A percentile compares a stretch with the other conserved stretches of the same genome.
Conservation (phyloP, 2,888 invertebrate genomes). For the Netelia melanura region DNA sequence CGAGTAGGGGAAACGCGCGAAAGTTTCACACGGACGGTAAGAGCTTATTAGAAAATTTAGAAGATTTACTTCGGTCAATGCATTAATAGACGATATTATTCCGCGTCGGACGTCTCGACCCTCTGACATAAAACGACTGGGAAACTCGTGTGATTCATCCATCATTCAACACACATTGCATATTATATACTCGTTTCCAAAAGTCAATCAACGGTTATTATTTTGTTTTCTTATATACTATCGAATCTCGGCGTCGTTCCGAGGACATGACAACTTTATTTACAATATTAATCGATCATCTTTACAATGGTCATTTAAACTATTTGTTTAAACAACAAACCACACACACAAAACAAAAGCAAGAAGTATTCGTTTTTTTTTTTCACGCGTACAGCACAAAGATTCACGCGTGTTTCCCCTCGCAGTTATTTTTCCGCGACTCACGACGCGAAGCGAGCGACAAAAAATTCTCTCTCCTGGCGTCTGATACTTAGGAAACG, state of each 20-base stretch:
- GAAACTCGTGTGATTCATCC: slow-evolving; percentile 47
- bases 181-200: neutral
- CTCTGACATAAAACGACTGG: slow-evolving; percentile 38
- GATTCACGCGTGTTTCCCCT: slow-evolving; percentile 56
- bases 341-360: slow-evolving; percentile 7
- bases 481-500: slow-evolving; percentile 49
- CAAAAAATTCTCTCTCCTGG: slow-evolving; percentile 23
- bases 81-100: slow-evolving; percentile 40
- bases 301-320: slow-evolving; percentile 55
- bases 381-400: slow-evolving; percentile 35
- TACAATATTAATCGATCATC: slow-evolving; percentile 50
- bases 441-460: slow-evolving; percentile 27
- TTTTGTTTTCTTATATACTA: slow-evolving; percentile 12
- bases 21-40: slow-evolving; percentile 45
- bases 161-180: slow-evolving; percentile 15
- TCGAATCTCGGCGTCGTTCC: slow-evolving; percentile 35
- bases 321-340: neutral
- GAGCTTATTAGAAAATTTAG: slow-evolving; percentile 74
- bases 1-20: slow-evolving; percentile 39
- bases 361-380: slow-evolving; percentile 16
- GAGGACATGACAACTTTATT: slow-evolving; percentile 45
- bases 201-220: neutral
- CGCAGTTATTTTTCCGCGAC: slow-evolving; percentile 46
- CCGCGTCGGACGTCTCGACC: slow-evolving; percentile 37
- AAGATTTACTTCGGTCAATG: slow-evolving; percentile 44